A percentile compares a stretch with the other conserved stretches of the same genome.
Conservation (phyloP, 2,888 invertebrate species). For the Mesochorus sp. region DNA sequence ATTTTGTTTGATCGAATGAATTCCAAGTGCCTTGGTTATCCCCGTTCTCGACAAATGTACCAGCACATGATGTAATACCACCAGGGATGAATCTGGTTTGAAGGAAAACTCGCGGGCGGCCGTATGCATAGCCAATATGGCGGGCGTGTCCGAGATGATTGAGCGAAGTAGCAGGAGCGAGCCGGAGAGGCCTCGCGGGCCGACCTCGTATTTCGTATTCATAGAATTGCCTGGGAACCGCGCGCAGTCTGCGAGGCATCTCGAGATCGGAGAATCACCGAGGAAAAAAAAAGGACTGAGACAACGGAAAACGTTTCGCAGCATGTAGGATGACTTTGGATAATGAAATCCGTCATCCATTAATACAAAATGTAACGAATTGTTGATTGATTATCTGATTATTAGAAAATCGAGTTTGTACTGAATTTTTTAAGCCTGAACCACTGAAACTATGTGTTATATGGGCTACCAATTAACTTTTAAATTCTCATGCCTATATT, state of each 20-base stretch:
- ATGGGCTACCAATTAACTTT: too few relatives aligned
- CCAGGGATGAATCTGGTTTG: conserved; percentile 8
- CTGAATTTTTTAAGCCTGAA: too few relatives aligned
- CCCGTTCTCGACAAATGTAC: too few relatives aligned
- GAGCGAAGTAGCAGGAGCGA: conserved; percentile 69
- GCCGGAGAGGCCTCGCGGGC: conserved; percentile 65
- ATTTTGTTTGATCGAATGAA: too few relatives aligned
- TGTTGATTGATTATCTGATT: too few relatives aligned
- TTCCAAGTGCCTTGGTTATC: too few relatives aligned
- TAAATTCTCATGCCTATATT: too few relatives aligned
- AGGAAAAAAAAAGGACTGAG: conserved; percentile 9
- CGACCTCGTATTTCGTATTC: conserved; percentile 79
- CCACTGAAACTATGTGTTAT: too few relatives aligned
- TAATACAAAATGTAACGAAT: too few relatives aligned
- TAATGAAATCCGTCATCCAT: too few relatives aligned
- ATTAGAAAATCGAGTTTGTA: too few relatives aligned
- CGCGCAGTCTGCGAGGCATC: conserved; percentile 49
- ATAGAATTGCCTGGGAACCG: conserved; percentile 76
- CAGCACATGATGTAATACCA: not conserved
- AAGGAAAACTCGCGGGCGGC: conserved; percentile 52
- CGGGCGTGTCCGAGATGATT: conserved; percentile 79
- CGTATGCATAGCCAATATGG: conserved; percentile 76
- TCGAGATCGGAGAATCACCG: conserved; percentile 29
- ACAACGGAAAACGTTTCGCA: conserved; percentile 13
- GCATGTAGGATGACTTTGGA: too few relatives aligned